A percentile compares a stretch with the other conserved stretches of the same genome.
Evolutionary conservation across 2,888 invertebrate genomes (phyloP).

Genomic region (Drosophila nr. perissopoda): DNA sequence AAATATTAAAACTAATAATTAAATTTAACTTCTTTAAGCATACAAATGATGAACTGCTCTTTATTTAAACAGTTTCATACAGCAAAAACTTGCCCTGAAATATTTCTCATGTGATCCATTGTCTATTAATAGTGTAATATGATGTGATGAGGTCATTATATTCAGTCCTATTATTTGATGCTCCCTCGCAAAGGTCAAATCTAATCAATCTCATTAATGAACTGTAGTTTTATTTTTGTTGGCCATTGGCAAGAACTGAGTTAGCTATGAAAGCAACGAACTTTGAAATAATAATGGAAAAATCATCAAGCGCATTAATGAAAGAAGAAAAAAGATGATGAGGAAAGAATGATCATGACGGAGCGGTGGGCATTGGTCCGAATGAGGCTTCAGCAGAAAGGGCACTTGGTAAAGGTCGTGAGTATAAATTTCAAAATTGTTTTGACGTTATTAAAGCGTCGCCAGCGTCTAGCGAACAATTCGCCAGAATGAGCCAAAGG

Average conservation of each 20-base stretch:
- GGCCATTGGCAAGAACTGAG: slow-evolving; percentile 1
- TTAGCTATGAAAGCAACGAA: slow-evolving; percentile 10
- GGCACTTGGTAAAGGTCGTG: slow-evolving; percentile 71
- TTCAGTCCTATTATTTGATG: not conserved
- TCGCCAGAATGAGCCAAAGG: slow-evolving; percentile 40
- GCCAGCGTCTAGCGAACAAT: slow-evolving; percentile 48
- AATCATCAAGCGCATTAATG: slow-evolving; percentile 17
- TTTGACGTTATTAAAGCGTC: slow-evolving; percentile 64
- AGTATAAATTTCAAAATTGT: slow-evolving; percentile 78
- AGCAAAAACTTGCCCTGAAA: not conserved
- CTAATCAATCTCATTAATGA: slow-evolving; percentile 39
- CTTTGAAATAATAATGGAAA: slow-evolving; percentile 19
- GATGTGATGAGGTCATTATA: slow-evolving; percentile 23
- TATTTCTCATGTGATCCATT: slow-evolving; percentile 2
- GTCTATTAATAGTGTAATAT: not conserved
- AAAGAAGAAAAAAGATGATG: not conserved
- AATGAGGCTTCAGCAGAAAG: slow-evolving; percentile 37
- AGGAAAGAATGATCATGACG: slow-evolving; percentile 15
- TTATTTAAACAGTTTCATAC: not conserved
- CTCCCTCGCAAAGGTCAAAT: slow-evolving; percentile 35
- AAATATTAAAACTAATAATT: not conserved
- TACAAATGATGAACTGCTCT: not conserved
- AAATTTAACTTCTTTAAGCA: not conserved
- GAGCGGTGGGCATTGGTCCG: slow-evolving; percentile 3
- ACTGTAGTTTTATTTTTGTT: slow-evolving; percentile 22